Percentiles rank a stretch among this genome's conserved stretches.
Evolutionary conservation across 2,113 vertebrate species (phyloP).

Genomic region (Chloebia gouldiae): DNA sequence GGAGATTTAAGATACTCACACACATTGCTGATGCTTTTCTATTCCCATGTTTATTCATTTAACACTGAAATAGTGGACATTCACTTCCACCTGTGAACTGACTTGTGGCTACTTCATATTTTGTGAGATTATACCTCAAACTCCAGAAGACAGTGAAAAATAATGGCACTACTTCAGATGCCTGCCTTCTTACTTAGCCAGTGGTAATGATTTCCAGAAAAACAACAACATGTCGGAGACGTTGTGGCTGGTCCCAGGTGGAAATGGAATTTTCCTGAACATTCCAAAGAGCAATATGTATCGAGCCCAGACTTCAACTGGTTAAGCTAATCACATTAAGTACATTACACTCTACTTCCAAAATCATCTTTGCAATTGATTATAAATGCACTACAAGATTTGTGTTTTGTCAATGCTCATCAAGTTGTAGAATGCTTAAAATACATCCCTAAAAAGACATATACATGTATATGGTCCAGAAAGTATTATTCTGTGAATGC

Average conservation of each 20-base stretch:
- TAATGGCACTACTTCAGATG: not conserved
- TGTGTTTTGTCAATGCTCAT: not conserved
- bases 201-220: not conserved
- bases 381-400: not conserved
- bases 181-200: not conserved
- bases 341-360: not conserved
- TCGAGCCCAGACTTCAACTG: not conserved
- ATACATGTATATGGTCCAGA: not conserved
- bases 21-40: not conserved
- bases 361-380: not conserved
- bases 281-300: not conserved
- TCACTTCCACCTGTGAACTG: not conserved
- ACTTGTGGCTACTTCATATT: not conserved
- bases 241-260: fast-evolving
- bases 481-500: not conserved
- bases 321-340: not conserved
- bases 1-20: not conserved
- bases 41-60: not conserved
- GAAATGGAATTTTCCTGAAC: not conserved
- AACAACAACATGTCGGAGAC: not conserved
- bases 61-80: not conserved
- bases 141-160: not conserved
- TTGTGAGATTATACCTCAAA: not conserved
- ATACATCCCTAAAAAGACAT: not conserved
- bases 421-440: not conserved